phyloP scores from a whole-genome alignment of 1,140 invertebrate genomes.

The Bombus affinis region DNA sequence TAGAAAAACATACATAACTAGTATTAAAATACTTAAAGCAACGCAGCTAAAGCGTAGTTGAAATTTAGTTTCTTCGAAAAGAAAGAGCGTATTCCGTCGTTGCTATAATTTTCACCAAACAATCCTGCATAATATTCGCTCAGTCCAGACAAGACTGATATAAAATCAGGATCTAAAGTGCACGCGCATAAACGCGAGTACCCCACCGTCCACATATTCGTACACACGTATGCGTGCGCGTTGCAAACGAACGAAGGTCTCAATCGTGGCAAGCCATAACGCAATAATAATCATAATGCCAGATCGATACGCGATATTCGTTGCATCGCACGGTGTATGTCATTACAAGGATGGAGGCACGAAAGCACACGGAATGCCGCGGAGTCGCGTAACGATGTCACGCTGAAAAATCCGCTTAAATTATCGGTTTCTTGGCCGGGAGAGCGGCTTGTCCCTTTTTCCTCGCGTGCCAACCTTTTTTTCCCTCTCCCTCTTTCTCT shows the following conservation, averaged over 20 bases:
- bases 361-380: slow-evolving; percentile 68
- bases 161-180: slow-evolving; percentile 9
- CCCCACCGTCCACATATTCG: background rate
- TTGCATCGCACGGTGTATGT: slow-evolving; percentile 71
- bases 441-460: slow-evolving; percentile 20
- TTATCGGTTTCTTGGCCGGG: slow-evolving; percentile 34
- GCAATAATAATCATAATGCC: slow-evolving; percentile 79
- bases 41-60: no score
- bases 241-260: slow-evolving; percentile 73
- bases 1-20: no score
- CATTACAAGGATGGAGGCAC: slow-evolving; percentile 71
- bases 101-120: no score
- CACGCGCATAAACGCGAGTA: background rate
- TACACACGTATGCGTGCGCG: background rate
- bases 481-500: background rate
- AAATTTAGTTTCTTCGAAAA: background rate
- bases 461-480: background rate
- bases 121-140: no score
- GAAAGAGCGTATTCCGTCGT: background rate
- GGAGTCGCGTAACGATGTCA: slow-evolving; percentile 62
- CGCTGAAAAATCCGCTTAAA: slow-evolving; percentile 57
- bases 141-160: background rate
- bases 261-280: slow-evolving; percentile 74
- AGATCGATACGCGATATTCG: slow-evolving; percentile 78
- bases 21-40: no score